Conservation (phyloP, 1,140 invertebrate genomes). For the Mamestra configurata region DNA sequence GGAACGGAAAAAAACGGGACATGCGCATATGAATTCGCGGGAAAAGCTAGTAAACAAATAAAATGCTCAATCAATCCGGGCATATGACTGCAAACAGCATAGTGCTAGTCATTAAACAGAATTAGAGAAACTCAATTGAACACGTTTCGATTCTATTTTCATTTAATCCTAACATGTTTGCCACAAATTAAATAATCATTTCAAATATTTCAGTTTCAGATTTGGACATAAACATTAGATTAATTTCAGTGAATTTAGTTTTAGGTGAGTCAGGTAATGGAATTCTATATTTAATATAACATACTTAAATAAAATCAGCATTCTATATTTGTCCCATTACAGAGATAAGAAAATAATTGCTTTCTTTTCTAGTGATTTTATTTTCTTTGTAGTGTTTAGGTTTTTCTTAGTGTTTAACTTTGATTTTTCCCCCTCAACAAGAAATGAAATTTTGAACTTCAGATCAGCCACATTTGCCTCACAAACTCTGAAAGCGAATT, state of each 20-base stretch:
- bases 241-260: background rate
- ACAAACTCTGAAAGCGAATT: too few relatives aligned
- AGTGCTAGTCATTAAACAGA: background rate
- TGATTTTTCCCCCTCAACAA: too few relatives aligned
- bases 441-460: too few relatives aligned
- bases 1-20: too few relatives aligned
- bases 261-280: background rate
- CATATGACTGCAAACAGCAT: background rate
- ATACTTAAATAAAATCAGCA: background rate
- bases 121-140: constrained; percentile 4
- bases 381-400: too few relatives aligned
- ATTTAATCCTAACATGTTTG: background rate
- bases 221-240: background rate
- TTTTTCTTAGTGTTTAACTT: too few relatives aligned
- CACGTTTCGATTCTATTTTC: background rate
- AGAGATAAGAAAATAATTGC: too few relatives aligned
- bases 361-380: too few relatives aligned
- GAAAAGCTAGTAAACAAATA: background rate
- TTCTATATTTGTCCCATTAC: background rate
- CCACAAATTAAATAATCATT: background rate
- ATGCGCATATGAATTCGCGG: background rate
- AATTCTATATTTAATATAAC: background rate
- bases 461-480: too few relatives aligned
- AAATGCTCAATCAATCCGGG: background rate
- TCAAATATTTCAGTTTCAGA: background rate